Conservation (phyloP, 2,888 invertebrate genomes). For the Apamea crenata region DNA sequence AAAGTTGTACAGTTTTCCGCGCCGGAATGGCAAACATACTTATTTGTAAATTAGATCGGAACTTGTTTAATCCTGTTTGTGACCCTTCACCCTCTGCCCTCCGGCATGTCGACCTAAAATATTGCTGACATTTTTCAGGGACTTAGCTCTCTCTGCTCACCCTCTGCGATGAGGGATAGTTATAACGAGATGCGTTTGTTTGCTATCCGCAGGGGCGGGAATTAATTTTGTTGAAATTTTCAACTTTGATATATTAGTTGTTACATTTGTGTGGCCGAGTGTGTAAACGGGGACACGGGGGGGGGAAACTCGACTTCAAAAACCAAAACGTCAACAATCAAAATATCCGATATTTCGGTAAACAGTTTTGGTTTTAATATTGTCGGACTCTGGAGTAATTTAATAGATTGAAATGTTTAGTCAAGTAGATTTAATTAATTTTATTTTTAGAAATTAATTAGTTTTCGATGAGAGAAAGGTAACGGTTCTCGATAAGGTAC, state of each 20-base stretch:
- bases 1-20: constrained; percentile 26
- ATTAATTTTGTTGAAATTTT: constrained; percentile 66
- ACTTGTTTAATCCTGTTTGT: constrained; percentile 77
- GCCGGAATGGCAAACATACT: constrained; percentile 41
- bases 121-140: constrained; percentile 84
- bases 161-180: constrained; percentile 72
- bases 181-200: constrained; percentile 71
- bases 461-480: not conserved
- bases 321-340: no score
- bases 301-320: no score
- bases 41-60: constrained; percentile 77
- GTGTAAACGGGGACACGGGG: no score
- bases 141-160: constrained; percentile 69
- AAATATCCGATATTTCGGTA: constrained; percentile 19
- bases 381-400: constrained; percentile 13
- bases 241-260: constrained; percentile 48
- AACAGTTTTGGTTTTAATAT: constrained; percentile 40
- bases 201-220: constrained; percentile 59
- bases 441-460: constrained; percentile 16
- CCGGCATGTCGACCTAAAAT: constrained; percentile 77
- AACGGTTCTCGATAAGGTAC: not conserved
- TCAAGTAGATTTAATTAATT: not conserved
- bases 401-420: constrained; percentile 21
- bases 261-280: constrained; percentile 35
- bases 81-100: constrained; percentile 62